phyloP scores from a whole-genome alignment of 2,888 invertebrate genomes.

The Eristalis arbustorum region DNA sequence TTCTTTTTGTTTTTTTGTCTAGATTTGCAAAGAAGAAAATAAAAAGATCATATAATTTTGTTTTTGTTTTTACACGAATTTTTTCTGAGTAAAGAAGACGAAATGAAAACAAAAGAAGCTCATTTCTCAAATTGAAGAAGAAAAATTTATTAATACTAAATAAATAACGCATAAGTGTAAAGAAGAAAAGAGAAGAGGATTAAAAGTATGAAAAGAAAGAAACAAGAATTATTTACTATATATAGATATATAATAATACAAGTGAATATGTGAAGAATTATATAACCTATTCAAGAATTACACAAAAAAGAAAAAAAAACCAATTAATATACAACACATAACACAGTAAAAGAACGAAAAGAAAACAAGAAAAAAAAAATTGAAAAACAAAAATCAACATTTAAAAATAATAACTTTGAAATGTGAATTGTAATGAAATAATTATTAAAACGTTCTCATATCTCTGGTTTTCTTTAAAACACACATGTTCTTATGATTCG shows the following conservation, averaged over 20 bases:
- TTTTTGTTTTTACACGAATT: slow-evolving; percentile 66
- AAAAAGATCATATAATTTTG: slow-evolving; percentile 58
- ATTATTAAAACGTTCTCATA: slow-evolving; percentile 71
- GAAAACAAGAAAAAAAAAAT: slow-evolving; percentile 21
- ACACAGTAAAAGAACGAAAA: slow-evolving; percentile 43
- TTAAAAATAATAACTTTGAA: slow-evolving; percentile 69
- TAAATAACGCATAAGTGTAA: slow-evolving; percentile 70
- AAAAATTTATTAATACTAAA: slow-evolving; percentile 69
- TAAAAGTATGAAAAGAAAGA: slow-evolving; percentile 60
- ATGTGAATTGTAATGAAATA: slow-evolving; percentile 71
- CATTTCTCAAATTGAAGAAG: slow-evolving; percentile 69
- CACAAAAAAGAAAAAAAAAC: slow-evolving; percentile 54
- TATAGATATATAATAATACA: slow-evolving; percentile 69
- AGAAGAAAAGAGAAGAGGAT: slow-evolving; percentile 70
- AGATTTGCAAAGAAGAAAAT: slow-evolving; percentile 15
- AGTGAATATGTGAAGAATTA: slow-evolving; percentile 70
- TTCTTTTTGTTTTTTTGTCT: slow-evolving; percentile 34
- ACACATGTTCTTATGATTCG: slow-evolving; percentile 52
- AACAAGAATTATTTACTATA: slow-evolving; percentile 70
- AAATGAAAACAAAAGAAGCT: slow-evolving; percentile 68
- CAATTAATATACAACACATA: slow-evolving; percentile 64
- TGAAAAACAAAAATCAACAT: slow-evolving; percentile 28
- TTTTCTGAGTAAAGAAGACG: slow-evolving; percentile 68
- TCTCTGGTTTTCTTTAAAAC: slow-evolving; percentile 68
- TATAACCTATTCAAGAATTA: slow-evolving; percentile 70